Evolutionary conservation across 2,888 invertebrate genomes (phyloP).

Genomic region (Trissoscelio sp.): DNA sequence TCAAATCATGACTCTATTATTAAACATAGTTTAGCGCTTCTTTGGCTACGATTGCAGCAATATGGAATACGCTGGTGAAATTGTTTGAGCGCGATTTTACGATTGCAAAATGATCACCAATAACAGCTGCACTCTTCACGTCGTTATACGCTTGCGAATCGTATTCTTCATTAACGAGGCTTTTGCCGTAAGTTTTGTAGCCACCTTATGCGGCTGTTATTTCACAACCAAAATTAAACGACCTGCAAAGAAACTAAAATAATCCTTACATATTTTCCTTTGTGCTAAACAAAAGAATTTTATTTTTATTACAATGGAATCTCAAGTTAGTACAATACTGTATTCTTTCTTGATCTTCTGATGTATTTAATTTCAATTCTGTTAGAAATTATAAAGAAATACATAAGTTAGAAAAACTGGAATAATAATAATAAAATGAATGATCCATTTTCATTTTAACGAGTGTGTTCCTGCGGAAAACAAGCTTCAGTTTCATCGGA

Average conservation of each 20-base stretch:
- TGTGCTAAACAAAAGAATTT: constrained; percentile 22
- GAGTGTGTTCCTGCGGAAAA: constrained; percentile 14
- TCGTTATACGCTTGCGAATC: constrained; percentile 54
- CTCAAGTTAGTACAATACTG: too few species aligned
- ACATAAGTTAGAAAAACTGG: background rate
- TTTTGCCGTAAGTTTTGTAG: constrained; percentile 46
- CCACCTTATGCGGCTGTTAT: constrained; percentile 30
- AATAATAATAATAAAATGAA: constrained; percentile 6
- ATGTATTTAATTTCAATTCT: too few species aligned
- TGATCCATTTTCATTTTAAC: constrained; percentile 28
- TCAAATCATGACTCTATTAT: constrained; percentile 61
- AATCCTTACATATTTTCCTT: constrained; percentile 25
- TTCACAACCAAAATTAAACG: constrained; percentile 45
- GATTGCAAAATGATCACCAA: constrained; percentile 63
- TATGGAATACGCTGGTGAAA: constrained; percentile 31
- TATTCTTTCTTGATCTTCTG: too few species aligned
- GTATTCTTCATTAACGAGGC: constrained; percentile 31
- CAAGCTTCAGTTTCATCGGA: constrained; percentile 34
- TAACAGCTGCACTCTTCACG: constrained; percentile 60
- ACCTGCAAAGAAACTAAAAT: constrained; percentile 26
- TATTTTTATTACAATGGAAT: too few species aligned
- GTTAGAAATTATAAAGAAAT: background rate
- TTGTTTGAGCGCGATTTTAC: constrained; percentile 53
- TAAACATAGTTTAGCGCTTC: constrained; percentile 58
- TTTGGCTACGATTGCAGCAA: constrained; percentile 36